Base-by-base conservation (phyloP, 1,140 invertebrate genomes). In the Lanistes nyassanus region DNA sequence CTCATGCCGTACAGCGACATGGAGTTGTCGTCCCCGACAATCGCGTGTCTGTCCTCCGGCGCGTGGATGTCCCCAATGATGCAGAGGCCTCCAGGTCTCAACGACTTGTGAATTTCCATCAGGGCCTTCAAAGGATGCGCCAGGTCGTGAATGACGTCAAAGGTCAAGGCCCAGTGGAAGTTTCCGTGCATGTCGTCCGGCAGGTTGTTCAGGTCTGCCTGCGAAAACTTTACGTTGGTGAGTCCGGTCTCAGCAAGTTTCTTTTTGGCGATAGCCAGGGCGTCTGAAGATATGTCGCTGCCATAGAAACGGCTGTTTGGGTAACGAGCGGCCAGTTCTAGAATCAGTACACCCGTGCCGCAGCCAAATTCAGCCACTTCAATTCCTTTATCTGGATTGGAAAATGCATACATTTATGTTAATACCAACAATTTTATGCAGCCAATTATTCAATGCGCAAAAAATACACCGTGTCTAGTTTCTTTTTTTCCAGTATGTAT, bases 251-350 rank as follows among this genome's bases (percentile, higher is more conserved):
- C 11, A 5, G 73, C 73, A 9, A 56, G 37, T 31, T 68, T 51
- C 23, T 67, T n/a, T 36, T 23, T 23, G 36, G 62, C 73, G 39
- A 75, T 75, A 31, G 16, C 37, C 29, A 75, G 47, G 37, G 47
- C 73, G 9, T 66, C 21, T 1, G 13, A 2, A 16, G 73, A 75
- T 42, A 75, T 75, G 47, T 75, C 73, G 73, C 73, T 75, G 51
- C 73, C 73, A 31, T 75, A 47, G 65, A 75, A 66, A 67, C 73
- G 73, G 64, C 73, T 75, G 73, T 67, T 75, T 19, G 73, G 73
- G 31, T 51, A 75, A 31, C 55, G 64, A 23, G 26, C 19, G 23
- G 73, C 73, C 64, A 75, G 19, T 26, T 68, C 65, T 26, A 66
- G 51, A 26, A 58, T 36, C 31, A 75, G 73, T 9, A 75, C 65